A percentile compares a stretch with the other conserved stretches of the same genome.
Conservation (phyloP, 2,888 invertebrate genomes). For the Choristoneura rosaceana region DNA sequence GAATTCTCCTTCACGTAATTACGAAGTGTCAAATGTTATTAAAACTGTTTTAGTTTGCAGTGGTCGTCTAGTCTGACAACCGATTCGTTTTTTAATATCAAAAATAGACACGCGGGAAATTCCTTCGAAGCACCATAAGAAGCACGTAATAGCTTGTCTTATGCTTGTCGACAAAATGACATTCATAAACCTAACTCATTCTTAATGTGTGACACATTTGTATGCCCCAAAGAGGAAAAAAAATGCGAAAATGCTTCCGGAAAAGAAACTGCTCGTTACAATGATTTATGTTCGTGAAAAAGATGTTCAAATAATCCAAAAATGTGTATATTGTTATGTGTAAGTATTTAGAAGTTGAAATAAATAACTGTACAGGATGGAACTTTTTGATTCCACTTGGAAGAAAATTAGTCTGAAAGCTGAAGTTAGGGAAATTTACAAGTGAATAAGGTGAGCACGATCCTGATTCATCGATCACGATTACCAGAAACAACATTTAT, state of each 20-base stretch:
- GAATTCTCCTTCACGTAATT: slow-evolving; percentile 62
- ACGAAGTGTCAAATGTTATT: slow-evolving; percentile 77
- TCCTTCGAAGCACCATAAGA: slow-evolving; percentile 27
- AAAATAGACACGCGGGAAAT: slow-evolving; percentile 29
- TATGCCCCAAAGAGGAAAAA: slow-evolving; percentile 58
- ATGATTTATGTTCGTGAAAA: slow-evolving; percentile 77
- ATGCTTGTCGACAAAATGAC: slow-evolving; percentile 39
- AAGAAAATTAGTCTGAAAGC: no score
- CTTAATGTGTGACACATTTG: slow-evolving; percentile 40
- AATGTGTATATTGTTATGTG: background rate
- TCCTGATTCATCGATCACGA: no score
- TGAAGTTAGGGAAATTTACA: no score
- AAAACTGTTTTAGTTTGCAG: slow-evolving; percentile 67
- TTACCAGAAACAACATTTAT: no score
- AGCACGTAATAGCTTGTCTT: slow-evolving; percentile 28
- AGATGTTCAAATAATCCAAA: slow-evolving; percentile 53
- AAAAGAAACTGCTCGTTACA: slow-evolving; percentile 71
- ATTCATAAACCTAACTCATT: slow-evolving; percentile 42
- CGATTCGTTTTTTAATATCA: slow-evolving; percentile 44
- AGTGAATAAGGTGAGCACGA: no score
- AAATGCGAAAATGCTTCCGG: slow-evolving; percentile 71
- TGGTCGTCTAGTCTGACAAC: slow-evolving; percentile 57
- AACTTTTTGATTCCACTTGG: no score
- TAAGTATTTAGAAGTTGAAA: background rate
- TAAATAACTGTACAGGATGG: background rate